Base-by-base conservation (phyloP, 2,888 invertebrate species). In the Lasioglossum villosulum region DNA sequence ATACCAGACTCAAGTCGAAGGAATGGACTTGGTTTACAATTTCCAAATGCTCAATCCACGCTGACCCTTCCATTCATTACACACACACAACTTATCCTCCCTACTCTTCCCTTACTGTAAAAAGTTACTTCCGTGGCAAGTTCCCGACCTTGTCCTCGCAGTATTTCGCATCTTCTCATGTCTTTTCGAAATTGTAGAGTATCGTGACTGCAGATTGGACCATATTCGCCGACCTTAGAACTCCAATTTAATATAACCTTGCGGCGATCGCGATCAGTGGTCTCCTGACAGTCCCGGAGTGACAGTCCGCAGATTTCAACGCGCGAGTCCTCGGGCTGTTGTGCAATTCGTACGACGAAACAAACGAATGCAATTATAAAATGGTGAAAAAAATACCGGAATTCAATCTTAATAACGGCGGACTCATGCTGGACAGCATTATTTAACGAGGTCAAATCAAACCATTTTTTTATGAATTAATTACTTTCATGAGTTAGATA, bases 181-280 rank as follows among this genome's bases (percentile, higher is more conserved):
- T 30, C 30, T 63, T 63, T 63, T 66, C 8, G 23, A 66, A 66
- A 66, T 37, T 66, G 19, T 3, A 34, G 30, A 66, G 34, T 66
- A 34, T 34, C 66, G 19, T 66, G 23, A 16, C 34, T 8, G 34
- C 34, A 19, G 23, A 66, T 19, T 66, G 66, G 66, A 34, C 66
- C 66, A 66, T 66, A 66, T 66, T 34, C 23, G 19, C 23, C 66
- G 66, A 66, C 66, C 66, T 66, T 66, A 66, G 23, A 66, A 19
- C 30, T 37, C 34, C 66, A 66, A 66, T 66, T 66, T 66, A 66
- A 66, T 34, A 34, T 66, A 66, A 37, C 66, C 66, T 66, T 66
- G 66, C 23, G 10, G 34, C 34, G 34, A 34, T 23, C 34, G 66
- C 19, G 66, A 66, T 66, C 66, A 19, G 34, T 19, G 66, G 66